Base-by-base conservation (phyloP, 2,888 invertebrate genomes). In the Callimorpha dominula region DNA sequence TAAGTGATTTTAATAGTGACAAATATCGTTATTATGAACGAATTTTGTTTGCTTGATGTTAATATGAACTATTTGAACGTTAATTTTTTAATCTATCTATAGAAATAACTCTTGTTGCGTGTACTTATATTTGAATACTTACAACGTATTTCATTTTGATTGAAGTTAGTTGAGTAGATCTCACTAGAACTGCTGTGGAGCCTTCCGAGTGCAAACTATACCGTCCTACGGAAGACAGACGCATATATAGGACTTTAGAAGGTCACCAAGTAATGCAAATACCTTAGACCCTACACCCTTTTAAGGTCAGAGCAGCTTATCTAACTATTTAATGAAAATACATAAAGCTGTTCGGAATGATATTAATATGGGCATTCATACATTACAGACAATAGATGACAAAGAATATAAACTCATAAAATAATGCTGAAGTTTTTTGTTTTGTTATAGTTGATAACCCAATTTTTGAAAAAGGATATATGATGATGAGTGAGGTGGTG, bases 141-240 rank as follows among this genome's bases (percentile, higher is more conserved):
- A 95, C 95, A 82, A 90, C 85, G 94, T 88, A 94, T 94, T 95
- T 95, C 95, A 95, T 95, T 82, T 90, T 95, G 91, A 88, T 83
- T 31, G 85, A 62, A 81, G 81, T 86, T 89, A 90, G 87, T 84
- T 85, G 62, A 81, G 81, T 85, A 90, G 88, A 88, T 93, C 86
- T 91, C 92, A 94, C 93, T 88, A 92, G 94, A 95, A 95, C 94
- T 95, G 95, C 95, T 90, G 76, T 77, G 68, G 82, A 88, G 94
- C 94, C 94, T 94, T 94, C 94, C 88, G 71, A 92, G 91, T 90
- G 94, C 92, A 92, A 93, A 95, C 95, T 95, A 91, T 94, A 83
- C 87, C 76, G 83, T 84, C 83, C 89, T 84, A 85, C 88, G 88
- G 92, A 92, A 91, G 88, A 86, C 86, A 77, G 82, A 77, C 83